phyloP scores from a whole-genome alignment of 2,113 vertebrate genomes.

The Xiphophorus hellerii region DNA sequence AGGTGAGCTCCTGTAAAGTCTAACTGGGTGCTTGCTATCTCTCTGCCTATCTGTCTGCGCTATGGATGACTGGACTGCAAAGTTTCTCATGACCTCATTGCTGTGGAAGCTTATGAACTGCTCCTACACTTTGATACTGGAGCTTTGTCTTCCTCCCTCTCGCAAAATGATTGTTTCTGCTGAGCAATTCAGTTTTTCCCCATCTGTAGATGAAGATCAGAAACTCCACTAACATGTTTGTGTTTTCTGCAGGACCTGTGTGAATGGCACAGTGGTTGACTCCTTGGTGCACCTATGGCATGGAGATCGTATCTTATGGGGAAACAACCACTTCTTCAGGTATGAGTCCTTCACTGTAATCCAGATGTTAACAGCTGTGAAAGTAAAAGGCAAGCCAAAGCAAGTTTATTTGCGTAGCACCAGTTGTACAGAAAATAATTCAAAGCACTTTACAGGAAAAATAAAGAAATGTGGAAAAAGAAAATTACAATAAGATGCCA shows the following conservation, averaged over 20 bases:
- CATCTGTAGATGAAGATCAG: conserved; percentile 6
- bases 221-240: conserved; percentile 7
- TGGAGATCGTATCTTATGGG: conserved; percentile 96
- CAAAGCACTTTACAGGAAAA: not conserved
- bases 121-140: conserved; percentile 55
- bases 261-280: conserved; percentile 89
- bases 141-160: conserved; percentile 30
- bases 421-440: not conserved
- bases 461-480: not conserved
- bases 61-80: conserved; percentile 47
- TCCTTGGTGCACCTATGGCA: conserved; percentile 92
- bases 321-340: conserved; percentile 99
- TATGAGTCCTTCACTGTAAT: conserved; percentile 51
- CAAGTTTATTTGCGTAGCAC: not conserved
- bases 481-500: not conserved
- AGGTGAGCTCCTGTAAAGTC: conserved; percentile 79
- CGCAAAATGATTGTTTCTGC: conserved; percentile 16
- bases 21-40: conserved; percentile 1
- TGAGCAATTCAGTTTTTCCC: conserved; percentile 4
- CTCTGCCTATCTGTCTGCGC: conserved; percentile 22
- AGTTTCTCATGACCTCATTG: conserved; percentile 68
- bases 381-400: not conserved
- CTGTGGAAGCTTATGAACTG: conserved; percentile 54
- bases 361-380: not conserved
- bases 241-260: conserved; percentile 87